Percentiles rank a stretch among this genome's conserved stretches.
Evolutionary conservation across 2,113 vertebrate genomes (phyloP).

Genomic region (Rhea americana): DNA sequence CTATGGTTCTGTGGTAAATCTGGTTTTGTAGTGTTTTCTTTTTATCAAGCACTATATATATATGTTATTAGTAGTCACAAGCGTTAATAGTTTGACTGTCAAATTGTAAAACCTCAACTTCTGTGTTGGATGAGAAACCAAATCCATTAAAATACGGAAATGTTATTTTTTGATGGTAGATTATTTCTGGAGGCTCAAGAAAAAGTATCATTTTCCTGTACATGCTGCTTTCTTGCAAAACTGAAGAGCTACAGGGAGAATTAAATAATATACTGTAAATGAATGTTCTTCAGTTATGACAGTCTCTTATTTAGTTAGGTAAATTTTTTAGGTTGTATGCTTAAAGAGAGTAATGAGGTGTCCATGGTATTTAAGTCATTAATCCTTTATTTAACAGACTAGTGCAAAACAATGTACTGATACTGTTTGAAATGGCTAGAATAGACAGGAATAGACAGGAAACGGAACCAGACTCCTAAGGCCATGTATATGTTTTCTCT

Average conservation of each 20-base stretch:
- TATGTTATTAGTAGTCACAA: neutral
- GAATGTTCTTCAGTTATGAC: neutral
- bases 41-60: neutral
- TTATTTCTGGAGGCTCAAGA: neutral
- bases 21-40: neutral
- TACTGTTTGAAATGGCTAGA: neutral
- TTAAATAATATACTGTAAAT: neutral
- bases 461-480: neutral
- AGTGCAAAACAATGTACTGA: neutral
- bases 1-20: neutral
- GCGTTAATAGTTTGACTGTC: neutral
- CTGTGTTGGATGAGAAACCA: neutral
- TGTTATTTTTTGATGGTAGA: neutral
- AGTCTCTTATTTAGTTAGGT: neutral
- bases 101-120: neutral
- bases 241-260: neutral
- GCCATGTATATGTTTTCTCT: fast-evolving
- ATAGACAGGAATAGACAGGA: neutral
- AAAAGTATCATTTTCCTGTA: neutral
- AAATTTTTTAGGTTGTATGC: neutral
- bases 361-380: neutral
- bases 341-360: neutral
- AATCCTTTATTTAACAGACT: neutral
- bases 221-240: neutral
- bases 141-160: neutral